Percentiles rank a stretch among this genome's conserved stretches.
phyloP scores from a whole-genome alignment of 2,797 vertebrate genomes.

The Lagorchestes hirsutus region DNA sequence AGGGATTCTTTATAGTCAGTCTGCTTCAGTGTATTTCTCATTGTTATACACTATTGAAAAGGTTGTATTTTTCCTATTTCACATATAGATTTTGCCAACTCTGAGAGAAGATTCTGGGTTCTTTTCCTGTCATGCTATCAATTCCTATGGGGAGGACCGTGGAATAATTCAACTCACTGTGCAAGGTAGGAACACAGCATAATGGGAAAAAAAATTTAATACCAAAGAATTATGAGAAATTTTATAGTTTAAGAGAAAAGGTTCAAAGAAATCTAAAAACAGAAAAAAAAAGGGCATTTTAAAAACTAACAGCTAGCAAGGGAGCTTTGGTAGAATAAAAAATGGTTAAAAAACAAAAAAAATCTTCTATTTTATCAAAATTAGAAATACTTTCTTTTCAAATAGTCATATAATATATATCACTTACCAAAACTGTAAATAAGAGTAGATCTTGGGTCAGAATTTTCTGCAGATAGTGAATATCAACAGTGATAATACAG shows the following conservation, averaged over 20 bases:
- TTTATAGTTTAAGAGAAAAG: not conserved
- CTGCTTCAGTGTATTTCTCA: conserved; percentile 33
- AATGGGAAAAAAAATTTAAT: conserved; percentile 43
- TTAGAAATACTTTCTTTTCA: not conserved
- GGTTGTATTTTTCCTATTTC: conserved; percentile 75
- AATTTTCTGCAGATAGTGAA: not conserved
- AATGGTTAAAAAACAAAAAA: accelerated
- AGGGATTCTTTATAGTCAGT: not conserved
- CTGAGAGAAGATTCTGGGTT: conserved; percentile 99
- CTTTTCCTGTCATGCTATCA: conserved; percentile 99
- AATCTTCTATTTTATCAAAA: not conserved
- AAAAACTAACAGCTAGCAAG: not conserved
- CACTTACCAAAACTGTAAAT: accelerated
- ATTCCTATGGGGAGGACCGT: conserved; percentile 98
- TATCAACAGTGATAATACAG: not conserved
- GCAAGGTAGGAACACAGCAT: conserved; percentile 90
- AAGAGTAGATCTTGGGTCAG: not conserved
- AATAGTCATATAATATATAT: accelerated
- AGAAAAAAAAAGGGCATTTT: no score
- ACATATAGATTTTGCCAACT: conserved; percentile 94
- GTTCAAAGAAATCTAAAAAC: conserved; percentile 34
- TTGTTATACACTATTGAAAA: conserved; percentile 25
- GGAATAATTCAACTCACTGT: conserved; percentile 99
- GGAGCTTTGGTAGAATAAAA: accelerated
- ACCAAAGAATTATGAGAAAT: not conserved